phyloP scores from a whole-genome alignment of 2,888 invertebrate species.

The Sminthurinus aureus region DNA sequence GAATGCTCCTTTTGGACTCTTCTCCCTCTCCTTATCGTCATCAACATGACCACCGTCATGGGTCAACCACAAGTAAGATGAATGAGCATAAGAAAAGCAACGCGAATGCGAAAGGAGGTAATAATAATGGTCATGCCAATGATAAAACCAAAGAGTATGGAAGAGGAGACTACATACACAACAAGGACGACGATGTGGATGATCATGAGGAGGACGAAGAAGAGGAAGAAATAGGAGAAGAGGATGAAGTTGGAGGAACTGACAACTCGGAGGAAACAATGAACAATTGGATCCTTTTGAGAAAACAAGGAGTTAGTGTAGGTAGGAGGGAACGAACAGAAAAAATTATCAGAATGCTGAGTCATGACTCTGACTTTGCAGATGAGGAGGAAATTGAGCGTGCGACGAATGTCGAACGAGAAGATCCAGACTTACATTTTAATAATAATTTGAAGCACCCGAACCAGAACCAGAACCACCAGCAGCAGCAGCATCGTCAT shows the following conservation, averaged over 20 bases:
- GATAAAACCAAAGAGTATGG: not conserved
- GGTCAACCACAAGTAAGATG: slow-evolving; percentile 22
- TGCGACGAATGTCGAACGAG: slow-evolving; percentile 22
- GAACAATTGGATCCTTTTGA: slow-evolving; percentile 52
- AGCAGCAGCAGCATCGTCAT: not conserved
- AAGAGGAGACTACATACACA: not conserved
- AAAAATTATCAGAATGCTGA: slow-evolving; percentile 55
- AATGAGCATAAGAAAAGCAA: not conserved
- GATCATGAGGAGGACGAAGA: not conserved
- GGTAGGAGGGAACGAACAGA: slow-evolving; percentile 55
- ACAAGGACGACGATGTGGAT: slow-evolving; percentile 20
- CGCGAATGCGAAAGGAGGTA: not conserved
- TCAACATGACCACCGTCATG: slow-evolving; percentile 8
- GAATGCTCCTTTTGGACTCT: not conserved
- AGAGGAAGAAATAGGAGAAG: not conserved
- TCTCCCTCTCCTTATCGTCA: not conserved
- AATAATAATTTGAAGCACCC: not conserved
- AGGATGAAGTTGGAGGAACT: slow-evolving; percentile 2
- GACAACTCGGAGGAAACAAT: slow-evolving; percentile 12
- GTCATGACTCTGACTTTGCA: slow-evolving; percentile 45
- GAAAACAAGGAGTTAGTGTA: slow-evolving; percentile 34
- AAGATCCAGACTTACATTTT: slow-evolving; percentile 7
- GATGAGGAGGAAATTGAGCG: slow-evolving; percentile 52
- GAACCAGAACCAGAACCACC: too few species aligned
- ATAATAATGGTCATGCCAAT: slow-evolving; percentile 31